Percentiles rank a stretch among this genome's conserved stretches.
These are phyloP conservation scores for Pyrrhosoma nymphula DNA, from an alignment of 2,888 invertebrate genomes.

Conservation along the genomic window DNA sequence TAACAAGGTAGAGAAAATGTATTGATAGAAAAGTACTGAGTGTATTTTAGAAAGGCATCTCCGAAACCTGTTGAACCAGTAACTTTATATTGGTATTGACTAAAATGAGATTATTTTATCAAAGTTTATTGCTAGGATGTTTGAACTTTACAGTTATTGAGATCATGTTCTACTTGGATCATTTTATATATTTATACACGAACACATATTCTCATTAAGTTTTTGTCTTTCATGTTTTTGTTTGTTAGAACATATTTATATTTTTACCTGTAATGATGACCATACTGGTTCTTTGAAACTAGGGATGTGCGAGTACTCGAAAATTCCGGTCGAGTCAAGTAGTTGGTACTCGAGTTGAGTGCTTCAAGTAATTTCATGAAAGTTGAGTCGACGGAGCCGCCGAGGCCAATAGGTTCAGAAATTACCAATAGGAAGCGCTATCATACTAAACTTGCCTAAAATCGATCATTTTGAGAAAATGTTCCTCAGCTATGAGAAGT, in stretches of 20 bases:
- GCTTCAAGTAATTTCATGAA: too few species aligned
- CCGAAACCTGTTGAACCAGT: neutral
- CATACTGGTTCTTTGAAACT: neutral
- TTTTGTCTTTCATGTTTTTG: neutral
- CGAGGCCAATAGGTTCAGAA: too few species aligned
- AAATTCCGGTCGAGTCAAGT: too few species aligned
- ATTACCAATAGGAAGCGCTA: too few species aligned
- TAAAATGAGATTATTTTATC: conserved; percentile 21
- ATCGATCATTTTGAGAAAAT: too few species aligned
- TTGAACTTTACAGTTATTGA: neutral
- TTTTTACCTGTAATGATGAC: neutral
- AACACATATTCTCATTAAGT: neutral
- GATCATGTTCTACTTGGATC: neutral
- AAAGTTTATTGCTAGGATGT: neutral
- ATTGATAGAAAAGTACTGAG: neutral
- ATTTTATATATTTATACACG: neutral
- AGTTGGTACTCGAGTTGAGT: too few species aligned
- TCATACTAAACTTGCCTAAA: too few species aligned
- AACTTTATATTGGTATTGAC: neutral
- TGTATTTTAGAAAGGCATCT: neutral
- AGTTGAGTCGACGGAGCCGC: too few species aligned
- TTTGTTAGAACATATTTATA: neutral
- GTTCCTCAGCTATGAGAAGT: too few species aligned
- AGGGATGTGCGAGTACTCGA: too few species aligned
- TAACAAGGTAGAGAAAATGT: neutral